Percentiles rank a stretch among this genome's conserved stretches.
Conservation (phyloP, 2,113 vertebrate genomes). For the Aptenodytes forsteri region DNA sequence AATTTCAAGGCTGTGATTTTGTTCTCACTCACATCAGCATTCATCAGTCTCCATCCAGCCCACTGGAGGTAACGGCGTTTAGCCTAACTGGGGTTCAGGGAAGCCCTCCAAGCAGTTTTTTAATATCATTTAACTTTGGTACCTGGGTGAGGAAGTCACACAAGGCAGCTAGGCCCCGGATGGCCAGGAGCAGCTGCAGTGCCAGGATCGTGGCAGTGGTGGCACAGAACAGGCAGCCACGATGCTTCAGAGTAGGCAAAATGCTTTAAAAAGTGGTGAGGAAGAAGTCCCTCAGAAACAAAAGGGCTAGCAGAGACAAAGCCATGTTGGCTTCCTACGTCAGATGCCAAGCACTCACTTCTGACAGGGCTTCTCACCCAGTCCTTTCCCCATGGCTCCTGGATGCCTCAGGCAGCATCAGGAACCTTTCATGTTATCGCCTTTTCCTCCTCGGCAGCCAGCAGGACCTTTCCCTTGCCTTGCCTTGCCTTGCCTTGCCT, state of each 20-base stretch:
- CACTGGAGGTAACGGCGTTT: neutral
- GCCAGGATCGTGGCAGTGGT: rapidly evolving
- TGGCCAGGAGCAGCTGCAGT: neutral
- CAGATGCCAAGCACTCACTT: neutral
- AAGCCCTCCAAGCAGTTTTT: neutral
- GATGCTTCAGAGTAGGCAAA: neutral
- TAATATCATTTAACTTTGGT: neutral
- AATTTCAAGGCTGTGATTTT: neutral
- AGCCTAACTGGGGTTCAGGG: neutral
- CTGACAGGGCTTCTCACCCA: neutral
- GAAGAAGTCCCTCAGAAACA: neutral
- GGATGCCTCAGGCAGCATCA: neutral
- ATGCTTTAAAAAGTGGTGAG: neutral
- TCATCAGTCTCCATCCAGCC: neutral
- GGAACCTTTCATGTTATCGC: neutral
- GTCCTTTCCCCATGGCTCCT: neutral
- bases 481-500: too few relatives aligned
- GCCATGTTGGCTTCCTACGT: neutral
- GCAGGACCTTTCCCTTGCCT: neutral
- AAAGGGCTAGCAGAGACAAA: neutral
- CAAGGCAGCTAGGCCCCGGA: neutral
- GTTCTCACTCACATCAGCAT: neutral
- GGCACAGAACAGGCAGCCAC: neutral
- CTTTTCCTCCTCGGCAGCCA: neutral
- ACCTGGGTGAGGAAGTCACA: neutral